Conservation (phyloP, 92 coral and sea anemone genomes). For the Palythoa caribaeorum region DNA sequence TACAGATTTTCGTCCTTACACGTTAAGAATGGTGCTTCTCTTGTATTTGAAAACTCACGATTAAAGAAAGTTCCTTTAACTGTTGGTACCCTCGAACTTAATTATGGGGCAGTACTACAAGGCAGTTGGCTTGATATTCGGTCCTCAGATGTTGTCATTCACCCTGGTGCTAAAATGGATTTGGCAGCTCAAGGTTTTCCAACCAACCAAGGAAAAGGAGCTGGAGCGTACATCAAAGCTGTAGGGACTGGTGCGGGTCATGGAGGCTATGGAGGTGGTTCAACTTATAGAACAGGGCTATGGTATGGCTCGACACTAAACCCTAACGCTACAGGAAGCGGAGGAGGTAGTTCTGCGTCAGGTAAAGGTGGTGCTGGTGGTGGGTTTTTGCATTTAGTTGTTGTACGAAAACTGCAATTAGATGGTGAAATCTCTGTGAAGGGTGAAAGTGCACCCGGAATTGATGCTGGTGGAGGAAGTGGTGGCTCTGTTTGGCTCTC, state of each 20-base stretch:
- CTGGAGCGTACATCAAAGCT: conserved; percentile 39
- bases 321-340: conserved; percentile 69
- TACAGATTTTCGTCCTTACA: conserved; percentile 74
- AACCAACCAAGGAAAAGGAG: conserved; percentile 60
- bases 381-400: conserved; percentile 57
- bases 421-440: conserved; percentile 61
- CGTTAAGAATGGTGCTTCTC: conserved; percentile 58
- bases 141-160: conserved; percentile 54
- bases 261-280: conserved; percentile 70
- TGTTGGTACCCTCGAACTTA: conserved; percentile 68
- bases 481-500: conserved; percentile 68
- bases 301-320: conserved; percentile 71
- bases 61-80: conserved; percentile 62
- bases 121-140: conserved; percentile 73
- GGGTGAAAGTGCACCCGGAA: conserved; percentile 50
- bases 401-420: conserved; percentile 43
- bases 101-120: conserved; percentile 66
- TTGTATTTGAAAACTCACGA: conserved; percentile 67
- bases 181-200: conserved; percentile 56
- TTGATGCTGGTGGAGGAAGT: conserved; percentile 73
- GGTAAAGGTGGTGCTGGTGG: conserved; percentile 72
- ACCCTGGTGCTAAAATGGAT: conserved; percentile 73
- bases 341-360: conserved; percentile 62
- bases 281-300: conserved; percentile 47
- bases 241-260: conserved; percentile 78